Evolutionary conservation across 1,140 invertebrate species (phyloP).

Genomic region (Phenacoccus solenopsis): DNA sequence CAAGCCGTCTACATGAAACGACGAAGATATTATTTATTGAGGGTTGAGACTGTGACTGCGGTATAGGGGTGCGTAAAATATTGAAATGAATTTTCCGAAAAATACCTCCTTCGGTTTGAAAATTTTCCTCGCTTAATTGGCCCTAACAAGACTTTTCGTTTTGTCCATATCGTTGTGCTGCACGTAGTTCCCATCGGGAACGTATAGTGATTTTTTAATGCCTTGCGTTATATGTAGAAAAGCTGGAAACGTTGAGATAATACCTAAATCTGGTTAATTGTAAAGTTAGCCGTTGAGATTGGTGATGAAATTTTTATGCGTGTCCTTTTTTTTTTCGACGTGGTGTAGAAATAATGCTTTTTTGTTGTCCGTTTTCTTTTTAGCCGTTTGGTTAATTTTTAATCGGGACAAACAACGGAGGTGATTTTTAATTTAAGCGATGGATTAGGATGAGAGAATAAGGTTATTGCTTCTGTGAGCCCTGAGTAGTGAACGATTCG

Average conservation of each 20-base stretch:
- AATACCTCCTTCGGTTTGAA: neutral
- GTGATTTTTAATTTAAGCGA: too few species aligned
- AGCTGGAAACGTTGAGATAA: too few species aligned
- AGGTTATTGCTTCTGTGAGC: too few species aligned
- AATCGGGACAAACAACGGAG: too few species aligned
- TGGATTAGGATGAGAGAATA: too few species aligned
- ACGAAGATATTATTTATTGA: slow-evolving; percentile 18
- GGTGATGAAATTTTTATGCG: neutral
- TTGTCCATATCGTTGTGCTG: too few species aligned
- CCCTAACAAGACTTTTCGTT: neutral
- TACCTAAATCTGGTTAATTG: neutral
- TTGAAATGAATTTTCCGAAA: neutral
- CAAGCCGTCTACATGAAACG: slow-evolving; percentile 14
- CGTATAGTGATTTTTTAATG: too few species aligned
- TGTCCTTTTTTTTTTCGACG: neutral
- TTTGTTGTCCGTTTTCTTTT: too few species aligned
- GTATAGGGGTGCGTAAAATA: slow-evolving; percentile 13
- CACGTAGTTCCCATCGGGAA: too few species aligned
- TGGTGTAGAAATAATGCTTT: too few species aligned
- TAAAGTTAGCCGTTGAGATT: neutral
- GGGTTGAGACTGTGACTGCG: slow-evolving; percentile 8
- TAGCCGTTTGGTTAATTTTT: neutral
- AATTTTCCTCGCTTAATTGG: neutral
- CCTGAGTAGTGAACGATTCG: too few species aligned
- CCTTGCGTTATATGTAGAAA: too few species aligned